phyloP scores from a whole-genome alignment of 2,888 invertebrate genomes.

The Periphyllus acericola region DNA sequence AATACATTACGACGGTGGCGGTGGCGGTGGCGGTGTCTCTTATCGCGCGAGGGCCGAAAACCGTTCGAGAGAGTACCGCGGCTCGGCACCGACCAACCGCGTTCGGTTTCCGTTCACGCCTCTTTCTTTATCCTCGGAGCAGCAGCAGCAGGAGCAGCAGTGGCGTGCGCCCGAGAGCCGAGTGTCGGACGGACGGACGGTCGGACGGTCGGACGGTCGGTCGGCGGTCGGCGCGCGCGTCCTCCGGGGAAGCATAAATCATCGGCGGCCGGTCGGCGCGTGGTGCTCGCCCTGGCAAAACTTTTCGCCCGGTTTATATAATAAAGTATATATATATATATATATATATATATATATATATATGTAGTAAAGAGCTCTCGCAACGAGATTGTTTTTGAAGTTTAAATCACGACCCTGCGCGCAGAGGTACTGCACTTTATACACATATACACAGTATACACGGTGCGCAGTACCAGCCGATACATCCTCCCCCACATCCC shows the following conservation, averaged over 20 bases:
- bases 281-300: slow-evolving; percentile 25
- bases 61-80: background rate
- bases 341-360: too few relatives aligned
- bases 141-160: background rate
- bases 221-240: slow-evolving; percentile 6
- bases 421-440: background rate
- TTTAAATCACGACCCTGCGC: slow-evolving; percentile 22
- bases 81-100: slow-evolving; percentile 43
- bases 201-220: slow-evolving; percentile 11
- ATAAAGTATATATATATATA: too few relatives aligned
- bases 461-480: too few relatives aligned
- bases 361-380: too few relatives aligned
- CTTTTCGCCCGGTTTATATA: slow-evolving; percentile 28
- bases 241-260: slow-evolving; percentile 55
- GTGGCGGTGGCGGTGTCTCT: background rate
- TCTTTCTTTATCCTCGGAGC: too few relatives aligned
- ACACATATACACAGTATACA: too few relatives aligned
- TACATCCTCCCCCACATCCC: too few relatives aligned
- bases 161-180: background rate
- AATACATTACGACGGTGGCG: background rate
- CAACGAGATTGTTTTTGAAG: slow-evolving; percentile 26
- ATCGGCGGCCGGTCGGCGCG: slow-evolving; percentile 24
- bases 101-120: slow-evolving; percentile 59
- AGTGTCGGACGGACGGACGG: background rate
- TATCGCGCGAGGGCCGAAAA: background rate